Percentiles rank a stretch among this genome's conserved stretches.
Evolutionary conservation across 2,113 vertebrate genomes (phyloP).

Genomic region (Sphaerodactylus townsendi): DNA sequence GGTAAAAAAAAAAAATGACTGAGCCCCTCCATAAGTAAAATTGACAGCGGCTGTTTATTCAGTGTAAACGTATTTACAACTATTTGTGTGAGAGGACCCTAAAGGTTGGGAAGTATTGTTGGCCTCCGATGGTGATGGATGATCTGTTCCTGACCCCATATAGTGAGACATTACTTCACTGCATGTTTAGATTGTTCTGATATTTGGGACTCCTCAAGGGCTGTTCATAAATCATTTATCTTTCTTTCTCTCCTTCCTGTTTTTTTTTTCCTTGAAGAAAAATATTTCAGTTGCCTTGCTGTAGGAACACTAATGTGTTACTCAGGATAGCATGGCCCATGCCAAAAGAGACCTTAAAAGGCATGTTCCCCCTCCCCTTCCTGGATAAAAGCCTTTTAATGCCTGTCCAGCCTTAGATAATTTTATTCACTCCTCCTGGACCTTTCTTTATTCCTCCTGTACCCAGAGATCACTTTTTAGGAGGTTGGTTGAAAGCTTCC

Average conservation of each 20-base stretch:
- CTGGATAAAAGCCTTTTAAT: conserved; percentile 94
- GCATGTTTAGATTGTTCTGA: conserved; percentile 86
- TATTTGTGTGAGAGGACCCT: conserved; percentile 78
- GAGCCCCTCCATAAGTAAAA: conserved; percentile 76
- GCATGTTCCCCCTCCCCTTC: conserved; percentile 73
- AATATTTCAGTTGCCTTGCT: conserved; percentile 84
- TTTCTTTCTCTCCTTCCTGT: conserved; percentile 70
- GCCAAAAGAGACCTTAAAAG: conserved; percentile 89
- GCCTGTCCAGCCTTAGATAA: conserved; percentile 99
- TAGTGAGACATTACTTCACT: conserved; percentile 87
- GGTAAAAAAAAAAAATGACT: conserved; percentile 72
- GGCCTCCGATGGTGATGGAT: conserved; percentile 83
- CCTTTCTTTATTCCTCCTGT: conserved; percentile 91
- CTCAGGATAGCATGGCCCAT: conserved; percentile 77
- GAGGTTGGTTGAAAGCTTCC: conserved; percentile 96
- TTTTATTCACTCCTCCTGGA: conserved; percentile 97
- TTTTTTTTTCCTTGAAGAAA: conserved; percentile 59
- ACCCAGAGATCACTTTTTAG: conserved; percentile 96
- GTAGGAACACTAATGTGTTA: conserved; percentile 78
- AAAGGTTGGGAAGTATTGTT: conserved; percentile 83
- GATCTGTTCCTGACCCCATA: conserved; percentile 80
- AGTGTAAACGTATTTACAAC: conserved; percentile 85
- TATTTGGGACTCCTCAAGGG: conserved; percentile 84
- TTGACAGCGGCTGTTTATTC: conserved; percentile 82
- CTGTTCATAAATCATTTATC: conserved; percentile 89